Evolutionary conservation across 2,113 vertebrate species (phyloP), one percentile per base, ranked within the genome.

Genomic region (Clarias macrocephalus): DNA sequence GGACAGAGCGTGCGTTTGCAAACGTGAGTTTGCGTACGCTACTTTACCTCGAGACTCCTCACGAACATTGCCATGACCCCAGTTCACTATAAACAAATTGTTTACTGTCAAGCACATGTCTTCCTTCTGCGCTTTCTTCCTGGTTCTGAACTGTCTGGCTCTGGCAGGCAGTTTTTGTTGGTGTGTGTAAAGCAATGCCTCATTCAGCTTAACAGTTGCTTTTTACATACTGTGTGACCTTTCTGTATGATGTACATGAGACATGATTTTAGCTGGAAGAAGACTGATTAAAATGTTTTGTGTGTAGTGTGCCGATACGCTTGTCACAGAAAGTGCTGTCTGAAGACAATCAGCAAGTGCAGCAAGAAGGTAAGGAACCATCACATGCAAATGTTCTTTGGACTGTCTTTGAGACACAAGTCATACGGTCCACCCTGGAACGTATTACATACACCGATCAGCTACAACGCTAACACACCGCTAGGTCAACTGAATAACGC

Each of bases 291-390:
- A 60, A 90, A 90, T 92, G 90, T 92, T 89, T 90, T 83, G 76
- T 90, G 95, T 97, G 92, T 96, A 99, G 98, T 99, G 87, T 99
- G 98, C 93, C 97, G 98, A 80, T 98, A 97, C 82, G 97, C 98
- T 93, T 99, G 98, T 92, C 98, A 99, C 94, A 97, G 96, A 93
- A 99, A 99, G 89, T 99, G 98, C 94, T 99, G 97, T 94, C 95
- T 97, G 93, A 98, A 96, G 95, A 98, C 94, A 63, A 97, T 95
- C 2, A 96, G 92, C 89, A 97, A 97, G 93, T 99, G 98, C 93
- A 97, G 96, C 89, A 99, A 99, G 94, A 99, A 98, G 97, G 98
- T 99, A 95, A 94, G 94, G 86, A 72, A 2, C 48, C 59, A 37
- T 73, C 57, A 82, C 42, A 62, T 37, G 66, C 25, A 42, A 79